Conservation (phyloP, 1,140 invertebrate species). For the Drosophila varians region DNA sequence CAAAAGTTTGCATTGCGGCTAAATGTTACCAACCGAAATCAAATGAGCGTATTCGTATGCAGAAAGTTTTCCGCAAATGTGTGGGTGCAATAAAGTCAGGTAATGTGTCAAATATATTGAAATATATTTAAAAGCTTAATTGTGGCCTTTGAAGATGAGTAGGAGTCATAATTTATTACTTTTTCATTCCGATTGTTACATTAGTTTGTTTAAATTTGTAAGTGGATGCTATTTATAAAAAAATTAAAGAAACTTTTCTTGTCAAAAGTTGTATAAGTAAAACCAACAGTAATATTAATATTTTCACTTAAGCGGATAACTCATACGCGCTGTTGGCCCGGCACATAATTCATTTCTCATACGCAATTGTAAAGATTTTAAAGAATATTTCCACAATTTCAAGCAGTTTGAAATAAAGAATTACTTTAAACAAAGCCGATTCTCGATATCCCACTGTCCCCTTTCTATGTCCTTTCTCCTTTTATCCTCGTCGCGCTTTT, state of each 20-base stretch:
- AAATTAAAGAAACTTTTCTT: neutral
- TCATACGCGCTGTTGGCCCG: neutral
- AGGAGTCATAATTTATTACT: neutral
- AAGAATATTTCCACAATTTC: no score
- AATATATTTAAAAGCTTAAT: neutral
- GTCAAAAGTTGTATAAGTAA: neutral
- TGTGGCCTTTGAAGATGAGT: no score
- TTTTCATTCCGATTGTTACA: no score
- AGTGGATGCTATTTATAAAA: no score
- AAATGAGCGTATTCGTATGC: neutral
- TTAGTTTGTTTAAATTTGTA: no score
- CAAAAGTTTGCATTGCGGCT: conserved; percentile 7
- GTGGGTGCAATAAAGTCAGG: neutral
- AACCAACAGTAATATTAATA: neutral
- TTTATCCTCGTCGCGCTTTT: conserved; percentile 5
- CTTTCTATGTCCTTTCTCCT: conserved; percentile 1
- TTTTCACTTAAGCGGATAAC: neutral
- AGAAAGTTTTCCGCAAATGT: conserved; percentile 4
- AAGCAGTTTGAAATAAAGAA: no score
- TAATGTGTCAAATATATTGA: neutral
- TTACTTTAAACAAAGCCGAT: no score
- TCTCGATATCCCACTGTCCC: neutral
- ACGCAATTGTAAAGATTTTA: no score
- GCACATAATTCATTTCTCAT: no score
- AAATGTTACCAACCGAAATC: conserved; percentile 2